A percentile compares a stretch with the other conserved stretches of the same genome.
These are phyloP conservation scores for Pterocles orientalis DNA, from an alignment of 2,113 vertebrate genomes.

Conservation along the genomic window DNA sequence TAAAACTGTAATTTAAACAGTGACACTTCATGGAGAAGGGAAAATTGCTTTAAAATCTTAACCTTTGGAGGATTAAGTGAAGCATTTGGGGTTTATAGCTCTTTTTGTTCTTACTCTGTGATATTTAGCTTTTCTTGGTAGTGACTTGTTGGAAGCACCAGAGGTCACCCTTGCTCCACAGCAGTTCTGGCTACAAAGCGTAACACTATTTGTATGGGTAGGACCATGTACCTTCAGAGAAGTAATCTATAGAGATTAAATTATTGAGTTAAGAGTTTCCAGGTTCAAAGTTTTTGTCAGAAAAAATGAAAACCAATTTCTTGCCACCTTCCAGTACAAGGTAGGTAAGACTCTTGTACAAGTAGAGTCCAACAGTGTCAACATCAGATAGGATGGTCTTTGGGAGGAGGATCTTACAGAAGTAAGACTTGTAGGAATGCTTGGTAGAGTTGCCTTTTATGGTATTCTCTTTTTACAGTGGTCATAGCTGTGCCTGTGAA, in stretches of 20 bases:
- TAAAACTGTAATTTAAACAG: background rate
- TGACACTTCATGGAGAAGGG: background rate
- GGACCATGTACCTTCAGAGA: background rate
- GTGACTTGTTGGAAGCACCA: constrained; percentile 29
- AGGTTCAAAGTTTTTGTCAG: background rate
- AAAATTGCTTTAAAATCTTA: background rate
- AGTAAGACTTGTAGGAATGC: background rate
- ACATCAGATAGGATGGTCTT: background rate
- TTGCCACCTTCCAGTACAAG: background rate
- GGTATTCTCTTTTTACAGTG: background rate
- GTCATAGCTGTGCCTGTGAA: background rate
- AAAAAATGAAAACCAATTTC: background rate
- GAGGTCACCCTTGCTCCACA: constrained; percentile 56
- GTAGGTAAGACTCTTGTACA: background rate
- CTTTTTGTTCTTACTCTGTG: background rate
- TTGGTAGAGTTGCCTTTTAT: background rate
- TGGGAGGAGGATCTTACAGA: background rate
- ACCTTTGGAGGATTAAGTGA: background rate
- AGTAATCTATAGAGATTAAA: background rate
- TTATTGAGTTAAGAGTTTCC: background rate
- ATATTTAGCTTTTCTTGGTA: background rate
- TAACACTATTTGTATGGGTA: background rate
- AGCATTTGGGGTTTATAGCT: background rate
- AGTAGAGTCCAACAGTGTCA: background rate
- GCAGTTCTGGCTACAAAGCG: background rate